Conservation (phyloP, 2,797 vertebrate species). For the Lithobates sylvaticus region DNA sequence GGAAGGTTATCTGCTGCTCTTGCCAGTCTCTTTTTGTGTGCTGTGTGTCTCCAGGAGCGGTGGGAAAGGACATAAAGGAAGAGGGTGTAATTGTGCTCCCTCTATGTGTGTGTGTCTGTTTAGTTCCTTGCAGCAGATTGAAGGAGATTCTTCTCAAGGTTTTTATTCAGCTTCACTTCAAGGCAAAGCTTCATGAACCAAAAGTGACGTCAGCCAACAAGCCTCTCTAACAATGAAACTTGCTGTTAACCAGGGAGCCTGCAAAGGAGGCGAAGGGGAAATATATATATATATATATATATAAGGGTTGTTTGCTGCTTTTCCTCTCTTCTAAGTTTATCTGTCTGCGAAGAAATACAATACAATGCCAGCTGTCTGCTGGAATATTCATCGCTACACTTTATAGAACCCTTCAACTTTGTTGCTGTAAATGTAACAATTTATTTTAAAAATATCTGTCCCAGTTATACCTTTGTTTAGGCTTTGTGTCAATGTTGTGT, state of each 20-base stretch:
- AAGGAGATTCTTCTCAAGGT: constrained; percentile 94
- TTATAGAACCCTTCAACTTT: too few species aligned
- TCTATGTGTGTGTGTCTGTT: constrained; percentile 73
- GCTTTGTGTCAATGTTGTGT: too few species aligned
- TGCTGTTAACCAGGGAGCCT: constrained; percentile 76
- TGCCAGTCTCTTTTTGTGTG: constrained; percentile 37
- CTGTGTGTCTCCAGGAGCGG: constrained; percentile 63
- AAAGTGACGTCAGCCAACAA: constrained; percentile 86
- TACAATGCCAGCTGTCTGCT: too few species aligned
- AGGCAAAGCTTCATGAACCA: constrained; percentile 82
- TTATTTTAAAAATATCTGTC: too few species aligned
- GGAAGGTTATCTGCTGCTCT: constrained; percentile 46
- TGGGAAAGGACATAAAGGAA: constrained; percentile 59
- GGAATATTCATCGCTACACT: too few species aligned
- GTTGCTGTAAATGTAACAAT: too few species aligned
- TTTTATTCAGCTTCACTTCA: constrained; percentile 96
- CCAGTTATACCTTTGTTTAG: too few species aligned
- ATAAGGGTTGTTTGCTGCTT: constrained; percentile 22
- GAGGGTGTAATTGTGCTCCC: constrained; percentile 56
- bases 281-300: constrained; percentile 19
- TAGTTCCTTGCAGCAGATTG: constrained; percentile 91
- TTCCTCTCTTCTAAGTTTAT: background rate
- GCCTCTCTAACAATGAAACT: constrained; percentile 86
- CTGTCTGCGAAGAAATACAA: background rate
- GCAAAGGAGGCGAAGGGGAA: constrained; percentile 50